Evolutionary conservation across 2,113 vertebrate genomes (phyloP).

Genomic region (Dicentrarchus labrax): DNA sequence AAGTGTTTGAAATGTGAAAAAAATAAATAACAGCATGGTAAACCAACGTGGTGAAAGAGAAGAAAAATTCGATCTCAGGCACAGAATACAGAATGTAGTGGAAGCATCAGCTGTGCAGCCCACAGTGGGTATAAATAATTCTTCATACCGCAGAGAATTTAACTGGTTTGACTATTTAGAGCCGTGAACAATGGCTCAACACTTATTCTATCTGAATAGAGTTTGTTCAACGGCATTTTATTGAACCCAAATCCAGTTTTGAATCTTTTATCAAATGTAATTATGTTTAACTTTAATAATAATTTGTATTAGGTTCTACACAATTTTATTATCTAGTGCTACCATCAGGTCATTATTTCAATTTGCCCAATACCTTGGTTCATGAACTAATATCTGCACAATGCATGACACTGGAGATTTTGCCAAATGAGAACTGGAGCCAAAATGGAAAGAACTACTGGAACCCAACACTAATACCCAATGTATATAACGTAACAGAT

Average conservation of each 20-base stretch:
- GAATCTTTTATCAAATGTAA: not conserved
- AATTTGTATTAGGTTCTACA: too few relatives aligned
- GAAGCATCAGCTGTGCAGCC: slow-evolving; percentile 17
- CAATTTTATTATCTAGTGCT: too few relatives aligned
- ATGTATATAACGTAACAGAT: too few relatives aligned
- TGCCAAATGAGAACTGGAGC: not conserved
- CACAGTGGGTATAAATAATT: slow-evolving; percentile 11
- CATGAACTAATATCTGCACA: not conserved
- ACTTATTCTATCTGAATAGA: not conserved
- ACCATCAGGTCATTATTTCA: not conserved
- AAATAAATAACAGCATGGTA: not conserved
- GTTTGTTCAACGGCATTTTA: slow-evolving; percentile 1
- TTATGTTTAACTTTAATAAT: not conserved
- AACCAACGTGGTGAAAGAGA: slow-evolving; percentile 10
- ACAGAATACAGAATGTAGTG: slow-evolving; percentile 15
- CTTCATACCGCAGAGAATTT: not conserved
- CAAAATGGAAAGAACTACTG: not conserved
- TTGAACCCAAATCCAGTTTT: not conserved
- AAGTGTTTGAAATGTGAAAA: slow-evolving; percentile 6
- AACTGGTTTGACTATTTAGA: not conserved
- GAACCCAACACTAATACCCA: too few relatives aligned
- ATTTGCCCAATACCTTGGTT: not conserved
- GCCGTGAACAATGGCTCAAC: not conserved
- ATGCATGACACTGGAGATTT: not conserved
- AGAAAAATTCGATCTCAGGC: slow-evolving; percentile 1